Evolutionary conservation across 2,888 invertebrate genomes (phyloP).

Genomic region (Ditula angustiorana): DNA sequence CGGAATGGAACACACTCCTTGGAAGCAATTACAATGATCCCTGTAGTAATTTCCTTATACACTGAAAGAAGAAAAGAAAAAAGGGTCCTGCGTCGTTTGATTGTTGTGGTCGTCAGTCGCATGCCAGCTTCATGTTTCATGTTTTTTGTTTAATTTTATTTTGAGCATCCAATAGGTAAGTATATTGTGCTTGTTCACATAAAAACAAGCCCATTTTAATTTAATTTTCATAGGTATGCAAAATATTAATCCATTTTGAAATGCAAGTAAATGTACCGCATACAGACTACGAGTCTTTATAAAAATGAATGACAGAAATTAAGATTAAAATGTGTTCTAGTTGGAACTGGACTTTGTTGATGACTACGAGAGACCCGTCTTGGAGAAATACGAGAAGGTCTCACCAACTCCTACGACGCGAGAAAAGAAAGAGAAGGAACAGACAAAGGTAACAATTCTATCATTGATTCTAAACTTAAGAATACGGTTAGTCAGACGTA

Average conservation of each 20-base stretch:
- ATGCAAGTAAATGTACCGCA: not conserved
- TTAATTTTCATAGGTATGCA: no score
- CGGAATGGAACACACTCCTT: slow-evolving; percentile 23
- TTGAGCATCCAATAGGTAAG: slow-evolving; percentile 28
- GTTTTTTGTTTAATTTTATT: slow-evolving; percentile 50
- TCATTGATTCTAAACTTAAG: not conserved
- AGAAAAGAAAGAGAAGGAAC: slow-evolving; percentile 79
- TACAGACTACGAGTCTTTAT: not conserved
- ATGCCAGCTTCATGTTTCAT: slow-evolving; percentile 63
- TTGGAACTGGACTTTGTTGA: slow-evolving; percentile 83
- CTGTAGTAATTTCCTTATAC: not conserved
- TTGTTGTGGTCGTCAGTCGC: slow-evolving; percentile 62
- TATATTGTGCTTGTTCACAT: not conserved
- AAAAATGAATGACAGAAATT: not conserved
- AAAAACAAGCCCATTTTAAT: no score
- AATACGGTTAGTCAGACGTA: not conserved
- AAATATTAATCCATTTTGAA: not conserved
- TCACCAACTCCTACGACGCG: slow-evolving; percentile 74
- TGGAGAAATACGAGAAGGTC: slow-evolving; percentile 89
- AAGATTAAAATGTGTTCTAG: slow-evolving; percentile 56
- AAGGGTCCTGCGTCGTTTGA: slow-evolving; percentile 10
- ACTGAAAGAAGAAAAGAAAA: not conserved
- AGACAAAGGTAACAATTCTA: slow-evolving; percentile 59
- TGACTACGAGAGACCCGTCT: slow-evolving; percentile 91
- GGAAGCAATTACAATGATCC: not conserved